Evolutionary conservation across 2,797 vertebrate genomes (phyloP).

Genomic region (Onychomys torridus): DNA sequence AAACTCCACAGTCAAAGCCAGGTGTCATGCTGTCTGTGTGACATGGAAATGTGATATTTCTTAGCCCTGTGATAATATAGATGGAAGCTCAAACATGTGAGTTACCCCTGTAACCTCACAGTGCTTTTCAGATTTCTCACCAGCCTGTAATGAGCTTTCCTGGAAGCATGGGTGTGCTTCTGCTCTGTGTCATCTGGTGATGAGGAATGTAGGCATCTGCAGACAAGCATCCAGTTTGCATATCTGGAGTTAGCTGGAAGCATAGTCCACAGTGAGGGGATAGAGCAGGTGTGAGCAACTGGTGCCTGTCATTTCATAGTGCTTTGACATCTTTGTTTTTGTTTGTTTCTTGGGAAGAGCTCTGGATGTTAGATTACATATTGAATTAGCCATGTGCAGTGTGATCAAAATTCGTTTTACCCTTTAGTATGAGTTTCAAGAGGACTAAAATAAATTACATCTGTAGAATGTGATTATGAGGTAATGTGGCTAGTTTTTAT

Average conservation of each 20-base stretch:
- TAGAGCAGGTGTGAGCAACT: accelerated
- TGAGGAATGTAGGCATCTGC: not conserved
- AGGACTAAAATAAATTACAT: not conserved
- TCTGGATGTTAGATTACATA: not conserved
- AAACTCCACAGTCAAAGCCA: not conserved
- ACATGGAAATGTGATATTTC: constrained; percentile 44
- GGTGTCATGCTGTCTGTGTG: not conserved
- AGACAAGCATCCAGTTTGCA: accelerated
- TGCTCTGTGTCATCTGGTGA: not conserved
- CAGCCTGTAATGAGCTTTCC: not conserved
- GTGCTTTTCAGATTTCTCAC: not conserved
- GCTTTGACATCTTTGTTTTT: not conserved
- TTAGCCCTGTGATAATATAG: not conserved
- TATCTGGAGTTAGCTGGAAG: not conserved
- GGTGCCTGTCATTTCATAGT: not conserved
- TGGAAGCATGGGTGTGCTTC: not conserved
- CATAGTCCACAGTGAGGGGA: not conserved
- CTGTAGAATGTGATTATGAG: not conserved
- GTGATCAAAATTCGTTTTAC: constrained; percentile 1
- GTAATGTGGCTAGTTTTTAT: not conserved
- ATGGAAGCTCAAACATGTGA: constrained; percentile 10
- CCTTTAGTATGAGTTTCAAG: not conserved
- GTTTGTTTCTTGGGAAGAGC: not conserved
- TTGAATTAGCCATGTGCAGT: not conserved
- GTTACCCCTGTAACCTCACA: constrained; percentile 28